These are phyloP conservation scores for Malurus leucopterus DNA, from an alignment of 2,797 vertebrate genomes.

Conservation along the genomic window DNA sequence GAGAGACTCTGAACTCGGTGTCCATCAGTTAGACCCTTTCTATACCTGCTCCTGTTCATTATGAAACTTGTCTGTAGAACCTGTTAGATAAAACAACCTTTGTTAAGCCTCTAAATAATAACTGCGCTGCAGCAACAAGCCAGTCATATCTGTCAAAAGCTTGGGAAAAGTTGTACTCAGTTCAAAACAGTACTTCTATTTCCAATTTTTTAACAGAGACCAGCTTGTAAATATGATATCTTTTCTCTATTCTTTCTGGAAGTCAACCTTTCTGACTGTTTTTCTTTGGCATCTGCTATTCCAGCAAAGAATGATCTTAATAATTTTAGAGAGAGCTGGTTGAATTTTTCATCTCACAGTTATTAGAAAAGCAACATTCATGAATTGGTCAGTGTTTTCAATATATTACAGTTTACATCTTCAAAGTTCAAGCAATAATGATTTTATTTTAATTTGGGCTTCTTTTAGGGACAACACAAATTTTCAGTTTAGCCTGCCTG, in stretches of 20 bases:
- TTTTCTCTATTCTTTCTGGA: slow-evolving; percentile 31
- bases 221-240: slow-evolving; percentile 34
- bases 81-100: neutral
- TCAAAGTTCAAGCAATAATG: neutral
- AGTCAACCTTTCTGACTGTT: slow-evolving; percentile 36
- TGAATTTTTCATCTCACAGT: slow-evolving; percentile 8
- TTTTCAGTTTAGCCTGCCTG: neutral
- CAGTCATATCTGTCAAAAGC: neutral
- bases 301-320: neutral
- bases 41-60: neutral
- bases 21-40: neutral
- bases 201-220: slow-evolving; percentile 43
- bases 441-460: neutral
- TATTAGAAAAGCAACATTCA: neutral
- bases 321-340: slow-evolving; percentile 8
- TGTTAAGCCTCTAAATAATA: slow-evolving; percentile 5
- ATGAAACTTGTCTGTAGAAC: neutral
- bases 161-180: neutral
- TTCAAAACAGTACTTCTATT: slow-evolving; percentile 42
- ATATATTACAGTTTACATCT: neutral
- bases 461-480: neutral
- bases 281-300: slow-evolving; percentile 29
- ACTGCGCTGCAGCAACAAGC: neutral
- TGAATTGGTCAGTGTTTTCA: neutral
- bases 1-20: neutral